These are phyloP conservation scores for Pampus argenteus DNA, from an alignment of 2,797 vertebrate genomes.

Conservation along the genomic window DNA sequence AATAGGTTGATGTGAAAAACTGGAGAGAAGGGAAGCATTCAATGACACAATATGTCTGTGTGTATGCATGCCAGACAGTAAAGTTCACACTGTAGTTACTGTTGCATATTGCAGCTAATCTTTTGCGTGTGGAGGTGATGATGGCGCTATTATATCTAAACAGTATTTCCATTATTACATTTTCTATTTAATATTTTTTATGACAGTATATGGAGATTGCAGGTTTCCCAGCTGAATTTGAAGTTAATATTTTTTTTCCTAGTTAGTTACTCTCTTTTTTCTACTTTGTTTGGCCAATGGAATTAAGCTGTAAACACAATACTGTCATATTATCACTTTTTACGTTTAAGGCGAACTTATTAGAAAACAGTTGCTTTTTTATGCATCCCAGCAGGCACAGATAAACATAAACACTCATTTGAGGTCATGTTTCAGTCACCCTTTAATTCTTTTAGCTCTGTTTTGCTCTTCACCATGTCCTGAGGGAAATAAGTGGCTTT, in stretches of 20 bases:
- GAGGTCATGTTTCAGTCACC: too few species aligned
- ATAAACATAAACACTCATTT: too few species aligned
- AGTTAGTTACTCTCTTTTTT: not conserved
- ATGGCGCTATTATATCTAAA: constrained; percentile 9
- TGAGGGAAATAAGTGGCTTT: too few species aligned
- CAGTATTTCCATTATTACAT: not conserved
- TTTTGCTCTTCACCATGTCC: too few species aligned
- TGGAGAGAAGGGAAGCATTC: constrained; percentile 10
- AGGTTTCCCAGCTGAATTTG: not conserved
- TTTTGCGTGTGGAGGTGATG: constrained; percentile 1
- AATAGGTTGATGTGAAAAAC: constrained; percentile 1
- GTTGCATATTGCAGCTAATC: not conserved
- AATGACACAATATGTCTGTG: constrained; percentile 10
- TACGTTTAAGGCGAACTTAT: not conserved
- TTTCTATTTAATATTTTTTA: not conserved
- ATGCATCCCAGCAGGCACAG: too few species aligned
- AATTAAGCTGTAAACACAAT: not conserved
- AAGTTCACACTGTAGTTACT: constrained; percentile 2
- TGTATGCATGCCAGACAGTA: constrained; percentile 15
- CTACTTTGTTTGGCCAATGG: too few species aligned
- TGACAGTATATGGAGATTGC: not conserved
- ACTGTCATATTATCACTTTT: not conserved
- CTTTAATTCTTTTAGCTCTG: too few species aligned
- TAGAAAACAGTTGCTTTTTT: too few species aligned
- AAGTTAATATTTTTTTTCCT: too few species aligned